phyloP scores from a whole-genome alignment of 2,113 vertebrate genomes.

The Microtus richardsoni region DNA sequence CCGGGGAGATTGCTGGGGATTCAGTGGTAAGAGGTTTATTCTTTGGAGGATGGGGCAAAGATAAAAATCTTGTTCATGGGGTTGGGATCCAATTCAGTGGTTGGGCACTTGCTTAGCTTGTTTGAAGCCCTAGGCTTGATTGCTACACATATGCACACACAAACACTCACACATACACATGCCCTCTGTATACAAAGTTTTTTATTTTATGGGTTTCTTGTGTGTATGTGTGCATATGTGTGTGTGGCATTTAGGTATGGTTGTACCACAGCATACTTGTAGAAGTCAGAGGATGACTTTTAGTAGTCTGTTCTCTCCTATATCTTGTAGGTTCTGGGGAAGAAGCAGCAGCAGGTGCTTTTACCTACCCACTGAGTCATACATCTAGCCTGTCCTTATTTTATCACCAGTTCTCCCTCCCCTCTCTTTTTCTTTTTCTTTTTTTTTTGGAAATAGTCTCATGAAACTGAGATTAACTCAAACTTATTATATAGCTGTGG shows the following conservation, averaged over 20 bases:
- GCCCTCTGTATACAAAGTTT: neutral
- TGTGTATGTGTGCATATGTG: neutral
- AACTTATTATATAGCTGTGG: neutral
- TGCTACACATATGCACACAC: neutral
- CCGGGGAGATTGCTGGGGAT: neutral
- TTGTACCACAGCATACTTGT: neutral
- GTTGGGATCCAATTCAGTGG: neutral
- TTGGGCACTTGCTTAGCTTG: neutral
- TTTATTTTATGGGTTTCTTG: neutral
- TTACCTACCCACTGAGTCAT: neutral
- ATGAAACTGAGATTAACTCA: neutral
- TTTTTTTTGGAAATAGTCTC: neutral
- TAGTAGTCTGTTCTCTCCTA: neutral
- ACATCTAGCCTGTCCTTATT: neutral
- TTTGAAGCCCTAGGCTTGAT: neutral
- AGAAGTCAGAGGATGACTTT: neutral
- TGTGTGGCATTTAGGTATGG: neutral
- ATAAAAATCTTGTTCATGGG: neutral
- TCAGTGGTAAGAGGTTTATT: neutral
- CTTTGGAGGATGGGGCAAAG: neutral
- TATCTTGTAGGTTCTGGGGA: neutral
- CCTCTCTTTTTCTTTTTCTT: too few relatives aligned
- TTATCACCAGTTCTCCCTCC: rapidly evolving
- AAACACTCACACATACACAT: neutral
- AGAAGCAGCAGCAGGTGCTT: neutral